A percentile compares a stretch with the other conserved stretches of the same genome.
phyloP scores from a whole-genome alignment of 2,113 vertebrate genomes.

The Labeo rohita region DNA sequence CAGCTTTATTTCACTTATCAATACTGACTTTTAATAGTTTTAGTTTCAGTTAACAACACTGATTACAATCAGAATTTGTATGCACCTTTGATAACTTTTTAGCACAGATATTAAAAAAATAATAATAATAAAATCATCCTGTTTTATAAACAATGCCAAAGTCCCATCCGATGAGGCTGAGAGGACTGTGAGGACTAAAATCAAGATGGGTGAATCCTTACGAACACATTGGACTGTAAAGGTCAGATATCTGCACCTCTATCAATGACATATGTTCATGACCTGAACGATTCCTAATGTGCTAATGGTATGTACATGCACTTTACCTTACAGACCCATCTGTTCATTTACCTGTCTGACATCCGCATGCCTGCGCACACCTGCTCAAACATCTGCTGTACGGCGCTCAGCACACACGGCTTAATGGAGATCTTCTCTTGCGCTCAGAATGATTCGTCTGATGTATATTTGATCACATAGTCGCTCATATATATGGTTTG shows the following conservation, averaged over 20 bases:
- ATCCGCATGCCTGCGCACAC: not conserved
- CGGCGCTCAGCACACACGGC: not conserved
- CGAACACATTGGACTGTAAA: not conserved
- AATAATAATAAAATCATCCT: not conserved
- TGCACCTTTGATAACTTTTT: not conserved
- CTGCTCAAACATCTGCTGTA: constrained; percentile 8
- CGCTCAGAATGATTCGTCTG: not conserved
- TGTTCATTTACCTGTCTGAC: constrained; percentile 21
- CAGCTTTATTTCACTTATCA: not conserved
- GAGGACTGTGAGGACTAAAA: not conserved
- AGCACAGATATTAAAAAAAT: not conserved
- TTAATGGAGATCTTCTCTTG: not conserved
- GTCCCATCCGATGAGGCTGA: not conserved
- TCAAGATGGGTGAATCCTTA: too few species aligned
- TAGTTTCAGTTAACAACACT: not conserved
- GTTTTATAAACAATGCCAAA: not conserved
- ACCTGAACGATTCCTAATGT: not conserved
- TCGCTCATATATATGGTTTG: constrained; percentile 65
- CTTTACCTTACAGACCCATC: not conserved
- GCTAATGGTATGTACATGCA: not conserved
- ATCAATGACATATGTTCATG: not conserved
- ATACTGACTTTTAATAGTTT: not conserved
- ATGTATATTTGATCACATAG: constrained; percentile 54
- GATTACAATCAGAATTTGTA: not conserved
- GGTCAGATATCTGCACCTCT: not conserved